Base-by-base conservation (phyloP, 2,797 vertebrate genomes). In the Acridotheres tristis region DNA sequence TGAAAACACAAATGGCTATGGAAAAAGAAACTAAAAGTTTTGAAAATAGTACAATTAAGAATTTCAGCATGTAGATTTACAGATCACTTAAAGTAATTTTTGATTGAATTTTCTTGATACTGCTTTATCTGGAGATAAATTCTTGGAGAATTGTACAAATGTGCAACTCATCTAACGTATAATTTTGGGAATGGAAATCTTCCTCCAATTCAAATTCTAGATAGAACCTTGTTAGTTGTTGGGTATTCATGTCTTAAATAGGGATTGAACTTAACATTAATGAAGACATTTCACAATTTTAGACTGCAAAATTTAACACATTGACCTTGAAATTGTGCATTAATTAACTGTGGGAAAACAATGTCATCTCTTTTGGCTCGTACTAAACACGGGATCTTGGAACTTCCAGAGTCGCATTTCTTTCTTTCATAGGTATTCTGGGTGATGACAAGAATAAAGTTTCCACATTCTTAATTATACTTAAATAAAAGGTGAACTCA, bases 221-320 rank as follows among this genome's bases (percentile, higher is more conserved):
- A 29, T 2, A 73, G 21, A 69, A n/a, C 36, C 6, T 55, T 62
- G 10, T 34, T 53, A 47, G 5, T 42, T 59, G 1, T 4, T 69
- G 12, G 14, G 3, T 48, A 72, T 12, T 47, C 6, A 43, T 42
- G 3, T 27, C 26, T 23, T 65, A 51, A 68, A 36, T 4, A 54
- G 11, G 11, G 7, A 54, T 3, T 47, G 43, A 66, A 87, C 11
- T n/a, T 54, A 26, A 27, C 13, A 38, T 59, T 88, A 63, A 2
- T 34, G 23, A 80, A 77, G 6, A 4, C 2, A 38, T 55, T 77
- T 83, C 45, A 67, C 11, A 78, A 40, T 23, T 68, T 55, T 21
- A 50, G 12, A 67, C 23, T 10, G 5, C 38, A 68, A 84, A 61
- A 78, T 36, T 66, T 65, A 78, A 58, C 0, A 0, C 0, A 3